Evolutionary conservation across 2,113 vertebrate species (phyloP), one percentile per base, ranked within the genome.

Genomic region (Vidua chalybeata): DNA sequence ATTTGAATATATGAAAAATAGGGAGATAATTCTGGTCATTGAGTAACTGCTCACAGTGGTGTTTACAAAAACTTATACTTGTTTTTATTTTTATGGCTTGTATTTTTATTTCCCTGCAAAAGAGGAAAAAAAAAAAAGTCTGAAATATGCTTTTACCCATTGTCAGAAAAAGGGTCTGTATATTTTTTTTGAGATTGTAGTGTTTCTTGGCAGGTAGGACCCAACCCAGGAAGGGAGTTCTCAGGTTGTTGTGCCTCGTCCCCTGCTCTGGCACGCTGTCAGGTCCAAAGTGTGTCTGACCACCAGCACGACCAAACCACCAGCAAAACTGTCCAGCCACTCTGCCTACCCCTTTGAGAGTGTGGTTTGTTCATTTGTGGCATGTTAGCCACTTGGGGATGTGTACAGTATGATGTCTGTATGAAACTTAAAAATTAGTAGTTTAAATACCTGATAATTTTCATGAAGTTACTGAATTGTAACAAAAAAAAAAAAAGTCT

Each of bases 221-320:
- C 18, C 20, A 74, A 23, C 0, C 0, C 5, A 52, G 45, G 23
- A 71, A 75, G 8, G 12, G 7, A 54, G 19, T 49, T 76, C 27
- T 72, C 11, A 39, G 18, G 41, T 11, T 66, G 24, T 43, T 1
- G 1, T 55, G 46, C 23, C 9, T 37, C 0, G 0, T 61, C 1
- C 12, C 13, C 20, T 73, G 27, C 58, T 54, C 54, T 61, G 59
- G 61, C 1, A 1, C 41, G 0, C 4, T 62, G 0, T 59, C 21
- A 21, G 6, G 3, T 23, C 33, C 16, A 66, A 41, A 59, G 17
- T 3, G 8, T 61, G 30, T 39, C 55, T 76, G 58, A 74, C 33
- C 15, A 66, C 24, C 35, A 69, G 23, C 33, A 13, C 9, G 16
- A 45, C 9, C 41, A 76, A 90, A 91, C 3, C 6, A 18, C 7